phyloP scores from a whole-genome alignment of 2,888 invertebrate genomes.

The Amorpha juglandis region DNA sequence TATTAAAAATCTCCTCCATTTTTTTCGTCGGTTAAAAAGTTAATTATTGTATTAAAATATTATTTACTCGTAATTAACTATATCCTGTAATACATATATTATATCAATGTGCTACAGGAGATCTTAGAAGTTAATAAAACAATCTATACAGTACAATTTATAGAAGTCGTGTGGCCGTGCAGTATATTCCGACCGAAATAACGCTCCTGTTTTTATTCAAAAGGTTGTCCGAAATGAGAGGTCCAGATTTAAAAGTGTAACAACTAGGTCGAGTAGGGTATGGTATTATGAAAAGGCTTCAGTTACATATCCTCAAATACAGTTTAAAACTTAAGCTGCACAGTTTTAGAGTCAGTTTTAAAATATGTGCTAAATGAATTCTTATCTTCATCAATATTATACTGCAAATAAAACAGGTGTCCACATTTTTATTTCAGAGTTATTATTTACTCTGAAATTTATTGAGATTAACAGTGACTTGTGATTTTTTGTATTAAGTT shows the following conservation, averaged over 20 bases:
- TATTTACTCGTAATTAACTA: background rate
- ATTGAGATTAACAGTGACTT: no score
- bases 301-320: conserved; percentile 10
- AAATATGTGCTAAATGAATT: background rate
- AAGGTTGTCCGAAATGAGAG: conserved; percentile 17
- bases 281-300: conserved; percentile 14
- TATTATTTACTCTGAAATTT: no score
- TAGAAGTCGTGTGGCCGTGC: background rate
- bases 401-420: background rate
- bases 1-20: no score
- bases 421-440: no score
- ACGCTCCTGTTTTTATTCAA: conserved; percentile 11
- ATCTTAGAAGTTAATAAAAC: no score
- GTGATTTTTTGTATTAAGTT: no score
- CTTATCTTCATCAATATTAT: background rate
- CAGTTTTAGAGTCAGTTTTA: background rate
- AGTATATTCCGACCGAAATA: background rate
- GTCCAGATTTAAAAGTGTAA: conserved; percentile 10
- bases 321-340: background rate
- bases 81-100: background rate
- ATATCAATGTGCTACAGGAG: no score
- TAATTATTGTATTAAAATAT: background rate
- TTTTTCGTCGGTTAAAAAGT: no score
- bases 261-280: conserved; percentile 17
- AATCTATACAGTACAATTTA: background rate